Percentiles rank a stretch among this genome's conserved stretches.
Conservation (phyloP, 2,888 invertebrate species). For the Acrocera orbiculus region DNA sequence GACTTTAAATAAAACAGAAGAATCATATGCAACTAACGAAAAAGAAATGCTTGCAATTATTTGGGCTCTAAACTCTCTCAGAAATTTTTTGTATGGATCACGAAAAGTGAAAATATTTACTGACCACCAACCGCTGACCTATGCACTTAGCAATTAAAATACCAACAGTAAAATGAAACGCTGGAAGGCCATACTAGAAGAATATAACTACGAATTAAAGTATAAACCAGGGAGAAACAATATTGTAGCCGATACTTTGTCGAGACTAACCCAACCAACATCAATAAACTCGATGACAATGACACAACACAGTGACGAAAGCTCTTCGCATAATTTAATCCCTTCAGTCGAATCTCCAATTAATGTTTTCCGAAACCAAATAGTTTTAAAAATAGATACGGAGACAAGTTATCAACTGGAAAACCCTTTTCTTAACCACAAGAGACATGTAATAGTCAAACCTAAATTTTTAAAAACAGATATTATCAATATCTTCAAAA, state of each 20-base stretch:
- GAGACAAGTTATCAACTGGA: slow-evolving; percentile 4
- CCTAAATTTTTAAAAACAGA: slow-evolving; percentile 1
- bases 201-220: too few species aligned
- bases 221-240: slow-evolving; percentile 25
- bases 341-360: too few species aligned
- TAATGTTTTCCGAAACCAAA: too few species aligned
- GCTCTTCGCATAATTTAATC: slow-evolving; percentile 7
- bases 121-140: slow-evolving; percentile 13
- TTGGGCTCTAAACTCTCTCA: slow-evolving; percentile 21
- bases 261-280: too few species aligned
- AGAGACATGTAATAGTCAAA: slow-evolving; percentile 5
- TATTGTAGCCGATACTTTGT: slow-evolving; percentile 14
- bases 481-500: slow-evolving; percentile 3
- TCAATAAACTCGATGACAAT: slow-evolving; percentile 8
- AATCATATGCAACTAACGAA: slow-evolving; percentile 19
- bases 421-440: slow-evolving; percentile 4
- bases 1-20: slow-evolving; percentile 16
- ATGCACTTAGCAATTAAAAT: slow-evolving; percentile 12
- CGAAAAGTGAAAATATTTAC: slow-evolving; percentile 12
- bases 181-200: too few species aligned
- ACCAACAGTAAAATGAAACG: too few species aligned
- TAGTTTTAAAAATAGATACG: slow-evolving; percentile 8
- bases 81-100: slow-evolving; percentile 22
- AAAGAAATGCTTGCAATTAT: slow-evolving; percentile 23
- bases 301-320: slow-evolving; percentile 12